Conservation (phyloP, 2,113 vertebrate species). For the Trematocara variabile region DNA sequence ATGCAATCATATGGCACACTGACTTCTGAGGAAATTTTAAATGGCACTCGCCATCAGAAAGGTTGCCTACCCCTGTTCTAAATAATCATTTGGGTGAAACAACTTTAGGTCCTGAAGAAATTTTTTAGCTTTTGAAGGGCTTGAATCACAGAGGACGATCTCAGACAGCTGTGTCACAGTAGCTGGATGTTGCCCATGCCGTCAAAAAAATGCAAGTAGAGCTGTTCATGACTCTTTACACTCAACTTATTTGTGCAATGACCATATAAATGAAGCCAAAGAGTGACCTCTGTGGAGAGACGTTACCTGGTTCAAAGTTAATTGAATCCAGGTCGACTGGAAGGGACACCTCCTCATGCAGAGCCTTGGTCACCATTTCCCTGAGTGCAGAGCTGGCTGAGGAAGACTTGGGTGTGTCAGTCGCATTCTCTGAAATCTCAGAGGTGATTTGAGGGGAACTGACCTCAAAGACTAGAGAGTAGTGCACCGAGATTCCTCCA, state of each 20-base stretch:
- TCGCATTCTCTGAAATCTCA: conserved; percentile 58
- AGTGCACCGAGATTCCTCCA: conserved; percentile 77
- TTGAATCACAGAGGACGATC: background rate
- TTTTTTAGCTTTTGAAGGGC: background rate
- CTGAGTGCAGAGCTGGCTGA: conserved; percentile 68
- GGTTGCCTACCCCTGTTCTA: background rate
- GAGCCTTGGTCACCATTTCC: conserved; percentile 75
- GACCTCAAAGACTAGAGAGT: conserved; percentile 79
- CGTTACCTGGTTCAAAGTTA: conserved; percentile 67
- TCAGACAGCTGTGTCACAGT: background rate
- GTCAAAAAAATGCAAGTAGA: background rate
- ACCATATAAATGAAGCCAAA: background rate
- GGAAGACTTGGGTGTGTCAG: conserved; percentile 15
- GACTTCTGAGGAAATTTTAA: no score
- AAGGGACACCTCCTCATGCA: conserved; percentile 79
- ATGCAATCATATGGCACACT: no score
- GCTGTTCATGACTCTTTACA: background rate
- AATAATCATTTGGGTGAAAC: background rate
- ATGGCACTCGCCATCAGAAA: no score
- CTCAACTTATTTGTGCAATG: background rate
- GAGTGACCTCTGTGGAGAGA: background rate
- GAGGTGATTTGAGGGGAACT: conserved; percentile 41
- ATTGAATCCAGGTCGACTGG: conserved; percentile 79
- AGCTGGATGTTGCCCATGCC: background rate
- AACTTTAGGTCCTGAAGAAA: background rate